A percentile compares a stretch with the other conserved stretches of the same genome.
Conservation (phyloP, 1,140 invertebrate genomes). For the Pemphigus obesinymphae region DNA sequence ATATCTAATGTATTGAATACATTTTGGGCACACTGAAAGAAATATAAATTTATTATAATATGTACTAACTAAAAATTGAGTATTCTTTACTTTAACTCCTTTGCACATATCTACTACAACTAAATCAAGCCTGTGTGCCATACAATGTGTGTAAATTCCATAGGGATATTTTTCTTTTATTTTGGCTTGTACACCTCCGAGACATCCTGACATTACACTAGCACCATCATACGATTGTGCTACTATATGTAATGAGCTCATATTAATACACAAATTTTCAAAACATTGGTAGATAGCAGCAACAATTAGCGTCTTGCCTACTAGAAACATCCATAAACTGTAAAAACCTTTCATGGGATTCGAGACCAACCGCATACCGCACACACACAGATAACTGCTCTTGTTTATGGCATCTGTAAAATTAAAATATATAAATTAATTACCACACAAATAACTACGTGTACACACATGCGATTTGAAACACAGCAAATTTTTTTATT, state of each 20-base stretch:
- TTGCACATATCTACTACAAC: not conserved
- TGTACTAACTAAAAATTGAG: not conserved
- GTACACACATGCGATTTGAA: no score
- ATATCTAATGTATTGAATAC: not conserved
- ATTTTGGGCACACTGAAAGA: not conserved
- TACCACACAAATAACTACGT: not conserved
- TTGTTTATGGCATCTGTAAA: not conserved
- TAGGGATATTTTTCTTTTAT: not conserved
- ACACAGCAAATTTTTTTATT: not conserved
- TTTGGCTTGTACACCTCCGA: not conserved
- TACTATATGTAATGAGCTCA: not conserved
- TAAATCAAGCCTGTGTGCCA: not conserved
- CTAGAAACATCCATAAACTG: not conserved
- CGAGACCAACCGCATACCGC: not conserved
- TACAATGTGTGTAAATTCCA: not conserved
- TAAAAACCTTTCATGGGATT: not conserved
- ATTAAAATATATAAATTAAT: not conserved
- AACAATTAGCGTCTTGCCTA: not conserved
- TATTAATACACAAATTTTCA: not conserved
- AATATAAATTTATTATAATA: not conserved
- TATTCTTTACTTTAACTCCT: not conserved
- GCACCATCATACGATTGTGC: not conserved
- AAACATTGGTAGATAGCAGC: not conserved
- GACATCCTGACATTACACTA: not conserved
- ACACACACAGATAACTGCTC: not conserved